Conservation (phyloP, 2,113 vertebrate genomes). For the Heterotis niloticus region DNA sequence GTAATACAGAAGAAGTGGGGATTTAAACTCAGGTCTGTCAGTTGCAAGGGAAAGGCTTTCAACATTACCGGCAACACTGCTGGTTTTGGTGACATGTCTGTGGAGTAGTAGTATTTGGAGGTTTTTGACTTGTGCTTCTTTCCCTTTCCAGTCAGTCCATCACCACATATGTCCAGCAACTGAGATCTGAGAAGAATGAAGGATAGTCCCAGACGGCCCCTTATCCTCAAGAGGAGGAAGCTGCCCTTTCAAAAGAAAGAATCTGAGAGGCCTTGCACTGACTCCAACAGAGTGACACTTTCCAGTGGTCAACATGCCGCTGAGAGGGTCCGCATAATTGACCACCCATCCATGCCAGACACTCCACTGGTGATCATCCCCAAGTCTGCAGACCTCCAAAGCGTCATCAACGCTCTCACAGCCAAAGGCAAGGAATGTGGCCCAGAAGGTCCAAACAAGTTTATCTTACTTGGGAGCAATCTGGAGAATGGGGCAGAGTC, state of each 20-base stretch:
- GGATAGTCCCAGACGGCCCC: conserved; percentile 82
- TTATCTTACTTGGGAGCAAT: conserved; percentile 78
- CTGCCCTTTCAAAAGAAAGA: conserved; percentile 67
- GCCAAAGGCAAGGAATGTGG: conserved; percentile 85
- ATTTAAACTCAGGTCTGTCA: too few species aligned
- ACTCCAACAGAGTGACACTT: conserved; percentile 22
- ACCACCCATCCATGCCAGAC: conserved; percentile 79
- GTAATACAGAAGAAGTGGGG: too few species aligned
- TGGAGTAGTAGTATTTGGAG: background rate
- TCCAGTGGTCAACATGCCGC: conserved; percentile 57
- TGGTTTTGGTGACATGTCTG: too few species aligned
- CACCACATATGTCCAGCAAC: conserved; percentile 32
- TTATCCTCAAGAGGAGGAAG: conserved; percentile 90
- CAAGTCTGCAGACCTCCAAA: conserved; percentile 73
- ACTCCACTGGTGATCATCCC: conserved; percentile 85
- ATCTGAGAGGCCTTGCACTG: conserved; percentile 37
- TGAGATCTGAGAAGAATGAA: conserved; percentile 73
- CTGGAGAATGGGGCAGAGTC: conserved; percentile 21
- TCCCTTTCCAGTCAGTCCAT: conserved; percentile 35
- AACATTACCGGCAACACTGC: too few species aligned
- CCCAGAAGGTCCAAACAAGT: conserved; percentile 80
- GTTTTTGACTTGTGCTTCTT: background rate
- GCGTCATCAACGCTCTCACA: conserved; percentile 79
- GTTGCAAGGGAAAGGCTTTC: too few species aligned
- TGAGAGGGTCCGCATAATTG: conserved; percentile 74